These are phyloP conservation scores for Ceriagrion tenellum DNA, from an alignment of 2,888 invertebrate genomes.

Conservation along the genomic window DNA sequence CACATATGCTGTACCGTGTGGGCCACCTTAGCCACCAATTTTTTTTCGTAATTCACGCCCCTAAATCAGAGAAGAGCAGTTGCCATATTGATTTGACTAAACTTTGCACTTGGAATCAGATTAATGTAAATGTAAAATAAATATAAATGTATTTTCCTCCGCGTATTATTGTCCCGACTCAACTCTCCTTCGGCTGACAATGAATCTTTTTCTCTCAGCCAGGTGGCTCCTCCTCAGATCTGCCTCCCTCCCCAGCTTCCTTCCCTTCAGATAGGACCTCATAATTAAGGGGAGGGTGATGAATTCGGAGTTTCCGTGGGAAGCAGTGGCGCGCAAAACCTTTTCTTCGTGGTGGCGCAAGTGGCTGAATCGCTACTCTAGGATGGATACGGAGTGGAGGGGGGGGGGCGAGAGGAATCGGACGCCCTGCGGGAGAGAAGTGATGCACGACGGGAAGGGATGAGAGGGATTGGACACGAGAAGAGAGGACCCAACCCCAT, in stretches of 20 bases:
- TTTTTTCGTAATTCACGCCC: no score
- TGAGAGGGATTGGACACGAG: no score
- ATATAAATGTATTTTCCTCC: not conserved
- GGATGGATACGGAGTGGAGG: not conserved
- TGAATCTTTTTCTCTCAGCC: not conserved
- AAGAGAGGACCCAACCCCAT: constrained; percentile 51
- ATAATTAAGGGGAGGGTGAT: not conserved
- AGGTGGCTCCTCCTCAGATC: not conserved
- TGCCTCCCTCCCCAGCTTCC: constrained; percentile 39
- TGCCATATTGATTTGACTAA: no score
- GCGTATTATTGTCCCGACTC: not conserved
- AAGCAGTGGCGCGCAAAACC: not conserved
- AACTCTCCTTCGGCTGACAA: not conserved
- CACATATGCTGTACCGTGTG: no score
- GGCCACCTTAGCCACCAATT: no score
- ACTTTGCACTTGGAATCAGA: no score
- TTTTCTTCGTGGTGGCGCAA: not conserved
- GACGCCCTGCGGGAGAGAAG: not conserved
- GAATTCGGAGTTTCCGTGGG: not conserved
- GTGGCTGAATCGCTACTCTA: not conserved
- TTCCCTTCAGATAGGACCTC: not conserved
- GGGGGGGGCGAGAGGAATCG: not conserved
- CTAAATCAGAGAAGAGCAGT: no score
- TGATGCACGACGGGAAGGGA: not conserved
- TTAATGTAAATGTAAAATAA: no score